phyloP scores from a whole-genome alignment of 2,888 invertebrate species.

The Lasioglossum leucozonium region DNA sequence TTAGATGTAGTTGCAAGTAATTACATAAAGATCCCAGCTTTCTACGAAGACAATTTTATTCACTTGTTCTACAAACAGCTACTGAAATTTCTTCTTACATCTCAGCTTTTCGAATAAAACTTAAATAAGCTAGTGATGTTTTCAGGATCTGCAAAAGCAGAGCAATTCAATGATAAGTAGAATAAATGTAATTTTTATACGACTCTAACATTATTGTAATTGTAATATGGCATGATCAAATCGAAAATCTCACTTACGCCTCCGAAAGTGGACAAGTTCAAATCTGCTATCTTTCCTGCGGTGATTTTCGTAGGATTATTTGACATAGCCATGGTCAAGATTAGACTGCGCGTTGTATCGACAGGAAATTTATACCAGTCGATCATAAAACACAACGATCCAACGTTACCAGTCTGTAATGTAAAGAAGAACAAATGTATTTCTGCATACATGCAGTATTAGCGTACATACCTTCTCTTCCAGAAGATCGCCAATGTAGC shows the following conservation, averaged over 20 bases:
- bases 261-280: constrained; percentile 73
- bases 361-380: constrained; percentile 69
- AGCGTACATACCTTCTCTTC: constrained; percentile 67
- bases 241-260: neutral
- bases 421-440: neutral
- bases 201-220: neutral
- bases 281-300: constrained; percentile 73
- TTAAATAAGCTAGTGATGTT: constrained; percentile 58
- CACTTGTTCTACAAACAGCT: neutral
- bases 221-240: neutral
- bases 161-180: neutral
- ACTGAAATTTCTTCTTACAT: constrained; percentile 12
- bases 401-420: constrained; percentile 59
- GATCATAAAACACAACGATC: constrained; percentile 63
- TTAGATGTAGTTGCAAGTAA: neutral
- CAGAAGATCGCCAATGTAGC: constrained; percentile 67
- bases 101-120: constrained; percentile 50
- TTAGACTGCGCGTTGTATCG: constrained; percentile 58
- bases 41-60: neutral
- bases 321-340: constrained; percentile 73
- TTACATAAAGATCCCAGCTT: neutral
- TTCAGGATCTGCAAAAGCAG: constrained; percentile 16
- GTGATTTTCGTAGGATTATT: constrained; percentile 73
- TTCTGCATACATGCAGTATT: no score
- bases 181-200: no score